Conservation (phyloP, 2,113 vertebrate genomes). For the Pollachius pollachius region DNA sequence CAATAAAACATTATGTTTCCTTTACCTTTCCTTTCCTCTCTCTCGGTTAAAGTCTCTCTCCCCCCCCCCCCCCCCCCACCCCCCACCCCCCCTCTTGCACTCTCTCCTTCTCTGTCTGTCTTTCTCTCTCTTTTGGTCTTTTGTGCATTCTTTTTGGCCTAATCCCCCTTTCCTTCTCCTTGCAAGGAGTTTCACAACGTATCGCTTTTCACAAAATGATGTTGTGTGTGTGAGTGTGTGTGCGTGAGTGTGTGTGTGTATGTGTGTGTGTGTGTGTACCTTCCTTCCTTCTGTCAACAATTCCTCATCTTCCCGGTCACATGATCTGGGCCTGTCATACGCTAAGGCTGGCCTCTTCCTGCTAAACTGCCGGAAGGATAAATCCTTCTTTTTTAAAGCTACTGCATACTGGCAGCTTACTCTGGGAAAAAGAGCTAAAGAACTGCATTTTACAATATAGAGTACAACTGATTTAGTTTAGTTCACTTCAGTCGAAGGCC, state of each 20-base stretch:
- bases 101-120: slow-evolving; percentile 18
- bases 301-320: slow-evolving; percentile 60
- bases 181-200: slow-evolving; percentile 58
- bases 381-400: slow-evolving; percentile 4
- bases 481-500: too few relatives aligned
- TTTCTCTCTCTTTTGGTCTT: not conserved
- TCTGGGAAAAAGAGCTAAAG: not conserved
- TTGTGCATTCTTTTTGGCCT: slow-evolving; percentile 7
- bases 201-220: slow-evolving; percentile 61
- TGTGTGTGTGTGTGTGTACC: slow-evolving; percentile 12
- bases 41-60: slow-evolving; percentile 21
- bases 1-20: slow-evolving; percentile 41
- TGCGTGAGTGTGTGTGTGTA: slow-evolving; percentile 33
- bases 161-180: slow-evolving; percentile 47
- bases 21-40: slow-evolving; percentile 43
- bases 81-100: slow-evolving; percentile 18
- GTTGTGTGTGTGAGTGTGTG: slow-evolving; percentile 1
- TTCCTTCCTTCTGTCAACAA: slow-evolving; percentile 55
- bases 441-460: too few relatives aligned
- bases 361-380: slow-evolving; percentile 23
- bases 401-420: not conserved
- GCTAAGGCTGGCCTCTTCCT: slow-evolving; percentile 19
- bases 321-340: slow-evolving; percentile 52
- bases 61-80: slow-evolving; percentile 19
- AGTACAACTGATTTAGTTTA: too few relatives aligned